Conservation (phyloP, 2,888 invertebrate species). For the Eueremaeus valkanovi region DNA sequence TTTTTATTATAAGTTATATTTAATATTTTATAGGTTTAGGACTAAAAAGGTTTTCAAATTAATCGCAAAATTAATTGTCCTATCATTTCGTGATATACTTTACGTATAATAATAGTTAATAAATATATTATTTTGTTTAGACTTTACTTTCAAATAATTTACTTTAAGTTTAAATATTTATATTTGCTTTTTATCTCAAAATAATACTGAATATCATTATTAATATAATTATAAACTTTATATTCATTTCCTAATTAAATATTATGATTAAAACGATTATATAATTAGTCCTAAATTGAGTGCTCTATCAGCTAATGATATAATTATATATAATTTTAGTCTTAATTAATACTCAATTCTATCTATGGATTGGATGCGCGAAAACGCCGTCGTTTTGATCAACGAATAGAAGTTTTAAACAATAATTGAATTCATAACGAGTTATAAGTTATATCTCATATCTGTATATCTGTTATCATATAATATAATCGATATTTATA, state of each 20-base stretch:
- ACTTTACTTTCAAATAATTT: too few relatives aligned
- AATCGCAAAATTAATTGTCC: too few relatives aligned
- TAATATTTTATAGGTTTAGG: background rate
- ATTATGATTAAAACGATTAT: too few relatives aligned
- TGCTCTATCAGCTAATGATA: too few relatives aligned
- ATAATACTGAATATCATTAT: background rate
- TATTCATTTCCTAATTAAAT: too few relatives aligned
- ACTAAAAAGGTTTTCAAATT: background rate
- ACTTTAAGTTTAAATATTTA: background rate
- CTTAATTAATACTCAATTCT: background rate
- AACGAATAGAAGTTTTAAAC: background rate
- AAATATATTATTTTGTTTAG: too few relatives aligned
- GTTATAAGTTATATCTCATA: background rate
- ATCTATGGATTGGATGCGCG: background rate
- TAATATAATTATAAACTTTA: too few relatives aligned
- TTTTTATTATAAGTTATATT: background rate
- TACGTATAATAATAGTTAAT: too few relatives aligned
- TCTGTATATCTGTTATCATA: slow-evolving; percentile 13
- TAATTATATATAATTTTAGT: too few relatives aligned
- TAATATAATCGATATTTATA: background rate
- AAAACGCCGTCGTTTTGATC: slow-evolving; percentile 24
- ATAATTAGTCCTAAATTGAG: too few relatives aligned
- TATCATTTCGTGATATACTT: background rate
- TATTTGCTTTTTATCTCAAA: background rate
- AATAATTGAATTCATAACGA: background rate